Base-by-base conservation (phyloP, 2,888 invertebrate species). In the Polyploca ridens region DNA sequence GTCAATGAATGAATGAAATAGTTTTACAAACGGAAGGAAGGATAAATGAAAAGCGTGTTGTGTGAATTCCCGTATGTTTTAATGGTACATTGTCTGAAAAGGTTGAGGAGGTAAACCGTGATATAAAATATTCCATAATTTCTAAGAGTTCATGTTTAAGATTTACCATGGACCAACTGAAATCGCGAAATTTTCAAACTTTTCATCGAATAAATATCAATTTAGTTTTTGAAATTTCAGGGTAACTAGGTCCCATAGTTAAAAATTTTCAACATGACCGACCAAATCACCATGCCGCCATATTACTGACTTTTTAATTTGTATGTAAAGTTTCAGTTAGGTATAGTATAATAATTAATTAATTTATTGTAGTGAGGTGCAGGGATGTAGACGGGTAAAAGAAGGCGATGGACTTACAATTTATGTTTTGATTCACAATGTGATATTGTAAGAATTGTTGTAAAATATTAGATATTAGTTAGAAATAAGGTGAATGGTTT, bases 401-500 rank as follows among this genome's bases (percentile, higher is more conserved):
- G 54, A n/a, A n/a, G 54, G 54, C 16, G 3, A 19, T 54, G 54
- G 54, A 19, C 54, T n/a, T 19, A 16, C 3, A n/a, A 54, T 54
- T 16, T 35, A 35, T 35, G 1, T 35, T 35, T 35, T 35, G 35
- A 35, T 49, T 16, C 16, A 16, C 19, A 19, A 54, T 54, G 54
- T 54, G 19, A 16, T 49, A 11, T 49, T 54, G 54, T 54, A 7
- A 46, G 46, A 46, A 5, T n/a, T 46, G 46, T n/a, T 46, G 46
- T n/a, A 46, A 10, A 0, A n/a, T 46, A 46, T 6, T 54, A 54
- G 54, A 54, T 54, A 10, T 54, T 54, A 19, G 16, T n/a, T 54
- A 54, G 10, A 54, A 41, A 54, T 54, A 54, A 54, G 54, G 54
- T 54, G 54, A 54, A 10, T 19, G 54, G 54, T 54, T 54, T 49